Percentiles rank a stretch among this genome's conserved stretches.
These are phyloP conservation scores for Leptonema lineaticorne DNA, from an alignment of 1,140 invertebrate species.

Conservation along the genomic window DNA sequence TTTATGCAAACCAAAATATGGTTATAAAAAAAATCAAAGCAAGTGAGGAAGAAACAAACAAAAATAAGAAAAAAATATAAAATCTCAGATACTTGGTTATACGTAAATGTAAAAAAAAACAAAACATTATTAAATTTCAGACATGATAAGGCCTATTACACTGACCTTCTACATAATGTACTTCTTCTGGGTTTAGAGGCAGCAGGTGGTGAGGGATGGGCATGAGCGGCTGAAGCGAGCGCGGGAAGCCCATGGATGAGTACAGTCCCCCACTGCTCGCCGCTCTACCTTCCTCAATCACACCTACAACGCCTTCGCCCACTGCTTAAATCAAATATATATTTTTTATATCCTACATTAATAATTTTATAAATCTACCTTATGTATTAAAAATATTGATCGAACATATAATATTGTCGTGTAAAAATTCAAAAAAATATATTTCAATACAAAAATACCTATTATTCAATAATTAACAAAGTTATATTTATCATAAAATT, in stretches of 20 bases:
- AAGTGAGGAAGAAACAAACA: too few species aligned
- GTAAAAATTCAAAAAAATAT: too few species aligned
- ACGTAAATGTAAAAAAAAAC: neutral
- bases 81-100: neutral
- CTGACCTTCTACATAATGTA: constrained; percentile 37
- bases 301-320: constrained; percentile 19
- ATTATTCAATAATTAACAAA: too few species aligned
- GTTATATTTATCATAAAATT: too few species aligned
- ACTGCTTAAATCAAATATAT: constrained; percentile 16
- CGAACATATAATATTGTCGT: too few species aligned
- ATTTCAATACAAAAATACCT: too few species aligned
- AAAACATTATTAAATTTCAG: neutral
- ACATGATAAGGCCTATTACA: neutral
- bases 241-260: constrained; percentile 34
- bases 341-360: too few species aligned
- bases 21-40: too few species aligned
- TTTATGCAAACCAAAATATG: too few species aligned
- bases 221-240: constrained; percentile 36
- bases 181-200: constrained; percentile 35
- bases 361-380: too few species aligned
- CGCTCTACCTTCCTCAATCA: constrained; percentile 12
- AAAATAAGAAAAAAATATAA: neutral
- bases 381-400: too few species aligned
- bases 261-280: constrained; percentile 23
- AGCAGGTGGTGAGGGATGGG: constrained; percentile 37